phyloP scores from a whole-genome alignment of 1,140 invertebrate genomes.

The Heliconius hewitsoni region DNA sequence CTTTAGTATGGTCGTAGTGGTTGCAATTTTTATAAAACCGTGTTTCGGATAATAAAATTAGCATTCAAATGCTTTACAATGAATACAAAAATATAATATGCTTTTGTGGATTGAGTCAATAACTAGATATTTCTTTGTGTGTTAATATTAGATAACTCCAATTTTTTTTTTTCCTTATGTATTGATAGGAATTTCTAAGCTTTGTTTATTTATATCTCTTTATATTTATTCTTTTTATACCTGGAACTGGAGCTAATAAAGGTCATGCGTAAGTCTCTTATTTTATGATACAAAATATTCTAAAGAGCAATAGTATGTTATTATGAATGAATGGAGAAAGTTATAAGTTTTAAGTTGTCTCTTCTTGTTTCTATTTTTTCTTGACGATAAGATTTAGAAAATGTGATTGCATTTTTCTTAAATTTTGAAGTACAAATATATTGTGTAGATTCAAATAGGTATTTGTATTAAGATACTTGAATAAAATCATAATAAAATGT shows the following conservation, averaged over 20 bases:
- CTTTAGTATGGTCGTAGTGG: background rate
- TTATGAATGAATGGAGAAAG: background rate
- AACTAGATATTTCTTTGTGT: background rate
- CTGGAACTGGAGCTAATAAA: background rate
- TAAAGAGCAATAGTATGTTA: slow-evolving; percentile 7
- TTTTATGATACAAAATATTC: background rate
- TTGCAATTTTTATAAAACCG: background rate
- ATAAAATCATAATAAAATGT: too few relatives aligned
- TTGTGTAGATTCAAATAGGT: background rate
- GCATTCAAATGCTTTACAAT: background rate
- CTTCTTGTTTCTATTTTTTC: background rate
- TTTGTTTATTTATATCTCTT: background rate
- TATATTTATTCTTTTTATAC: background rate
- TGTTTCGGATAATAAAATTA: background rate
- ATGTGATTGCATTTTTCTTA: background rate
- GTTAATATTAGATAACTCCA: too few relatives aligned
- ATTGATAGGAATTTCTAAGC: background rate
- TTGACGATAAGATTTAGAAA: background rate
- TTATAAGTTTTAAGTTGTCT: background rate
- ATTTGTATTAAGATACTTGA: background rate
- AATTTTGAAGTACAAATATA: background rate
- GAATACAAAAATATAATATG: background rate
- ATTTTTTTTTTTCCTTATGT: background rate
- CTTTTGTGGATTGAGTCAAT: background rate
- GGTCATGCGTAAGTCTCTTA: background rate